Conservation (phyloP, 2,113 vertebrate species). For the Pelusios castaneus region DNA sequence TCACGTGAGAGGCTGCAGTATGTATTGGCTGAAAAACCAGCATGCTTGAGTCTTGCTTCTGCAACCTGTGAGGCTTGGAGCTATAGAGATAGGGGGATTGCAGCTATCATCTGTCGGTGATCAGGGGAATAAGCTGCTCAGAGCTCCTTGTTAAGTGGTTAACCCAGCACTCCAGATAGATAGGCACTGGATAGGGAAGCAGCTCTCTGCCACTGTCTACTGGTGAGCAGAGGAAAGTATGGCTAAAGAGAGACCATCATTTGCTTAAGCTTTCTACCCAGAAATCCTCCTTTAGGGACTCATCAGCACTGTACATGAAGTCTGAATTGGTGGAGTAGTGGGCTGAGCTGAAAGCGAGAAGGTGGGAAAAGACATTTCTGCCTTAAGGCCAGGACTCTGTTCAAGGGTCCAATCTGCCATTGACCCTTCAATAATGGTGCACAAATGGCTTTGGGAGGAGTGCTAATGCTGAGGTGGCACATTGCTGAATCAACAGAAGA, state of each 20-base stretch:
- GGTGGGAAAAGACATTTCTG: neutral
- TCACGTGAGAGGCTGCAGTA: neutral
- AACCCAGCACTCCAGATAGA: neutral
- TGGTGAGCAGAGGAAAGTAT: conserved; percentile 15
- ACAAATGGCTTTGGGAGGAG: neutral
- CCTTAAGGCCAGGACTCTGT: neutral
- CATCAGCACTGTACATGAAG: neutral
- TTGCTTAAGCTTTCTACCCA: neutral
- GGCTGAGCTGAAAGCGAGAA: neutral
- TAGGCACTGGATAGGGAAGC: neutral
- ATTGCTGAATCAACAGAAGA: neutral
- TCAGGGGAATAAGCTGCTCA: neutral
- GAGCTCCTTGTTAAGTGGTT: neutral
- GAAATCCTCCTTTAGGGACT: neutral
- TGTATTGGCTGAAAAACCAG: neutral
- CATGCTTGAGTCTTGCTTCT: neutral
- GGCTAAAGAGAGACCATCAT: neutral
- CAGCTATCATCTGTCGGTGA: conserved; percentile 66
- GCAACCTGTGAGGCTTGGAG: neutral
- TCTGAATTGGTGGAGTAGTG: neutral
- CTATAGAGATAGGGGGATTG: neutral
- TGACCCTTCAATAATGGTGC: neutral
- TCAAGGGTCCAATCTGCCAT: neutral
- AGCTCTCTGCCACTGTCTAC: conserved; percentile 23
- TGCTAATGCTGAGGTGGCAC: neutral